These are phyloP conservation scores for Lepus europaeus DNA, from an alignment of 2,113 vertebrate species.

Conservation along the genomic window DNA sequence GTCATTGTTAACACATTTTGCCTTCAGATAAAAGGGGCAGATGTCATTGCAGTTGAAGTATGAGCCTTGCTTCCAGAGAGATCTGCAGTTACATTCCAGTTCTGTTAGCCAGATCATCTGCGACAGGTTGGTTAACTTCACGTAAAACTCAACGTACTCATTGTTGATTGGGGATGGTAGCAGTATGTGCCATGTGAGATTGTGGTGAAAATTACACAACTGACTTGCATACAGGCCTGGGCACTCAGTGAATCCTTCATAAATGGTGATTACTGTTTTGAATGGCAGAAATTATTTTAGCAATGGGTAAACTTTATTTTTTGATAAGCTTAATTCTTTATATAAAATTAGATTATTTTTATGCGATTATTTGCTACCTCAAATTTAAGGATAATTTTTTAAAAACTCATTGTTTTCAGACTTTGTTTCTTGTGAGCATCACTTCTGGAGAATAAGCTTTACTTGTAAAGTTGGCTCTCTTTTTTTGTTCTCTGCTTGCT, in stretches of 20 bases:
- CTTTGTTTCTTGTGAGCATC: constrained; percentile 11
- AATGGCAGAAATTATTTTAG: constrained; percentile 42
- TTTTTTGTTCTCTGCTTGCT: constrained; percentile 17
- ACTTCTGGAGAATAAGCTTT: constrained; percentile 6
- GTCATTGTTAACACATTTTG: neutral
- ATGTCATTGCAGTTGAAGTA: neutral
- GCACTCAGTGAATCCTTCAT: neutral
- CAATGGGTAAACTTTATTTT: constrained; percentile 27
- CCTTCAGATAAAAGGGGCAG: neutral
- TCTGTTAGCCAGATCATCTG: neutral
- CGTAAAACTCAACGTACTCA: neutral
- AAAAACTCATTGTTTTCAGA: constrained; percentile 36
- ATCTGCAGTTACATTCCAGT: neutral
- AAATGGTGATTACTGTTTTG: neutral
- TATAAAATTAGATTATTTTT: constrained; percentile 57
- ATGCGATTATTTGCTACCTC: neutral
- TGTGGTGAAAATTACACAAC: neutral
- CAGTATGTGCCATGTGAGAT: neutral
- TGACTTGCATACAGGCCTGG: neutral
- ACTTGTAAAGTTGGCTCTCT: neutral
- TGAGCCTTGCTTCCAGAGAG: neutral
- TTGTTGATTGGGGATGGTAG: neutral
- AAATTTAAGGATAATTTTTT: neutral
- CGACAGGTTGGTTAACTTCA: neutral
- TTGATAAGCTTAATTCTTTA: constrained; percentile 51